Conservation (phyloP, 2,797 vertebrate species). For the Garrulus glandarius region DNA sequence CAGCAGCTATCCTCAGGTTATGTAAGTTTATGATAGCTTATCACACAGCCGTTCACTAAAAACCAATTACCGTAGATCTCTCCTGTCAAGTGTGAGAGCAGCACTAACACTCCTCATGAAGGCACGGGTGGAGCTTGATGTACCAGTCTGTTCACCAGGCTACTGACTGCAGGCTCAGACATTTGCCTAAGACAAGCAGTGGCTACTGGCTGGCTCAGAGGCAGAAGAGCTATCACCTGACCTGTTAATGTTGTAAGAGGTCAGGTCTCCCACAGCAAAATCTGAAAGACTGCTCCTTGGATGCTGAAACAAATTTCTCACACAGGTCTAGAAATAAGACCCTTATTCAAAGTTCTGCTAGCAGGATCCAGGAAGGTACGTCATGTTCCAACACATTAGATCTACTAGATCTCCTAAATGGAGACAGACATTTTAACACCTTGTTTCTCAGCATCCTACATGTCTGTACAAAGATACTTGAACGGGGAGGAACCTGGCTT, state of each 20-base stretch:
- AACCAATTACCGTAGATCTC: not conserved
- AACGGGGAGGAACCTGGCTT: not conserved
- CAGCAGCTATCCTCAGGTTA: not conserved
- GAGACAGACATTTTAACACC: not conserved
- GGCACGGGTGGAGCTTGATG: not conserved
- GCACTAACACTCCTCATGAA: not conserved
- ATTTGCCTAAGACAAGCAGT: not conserved
- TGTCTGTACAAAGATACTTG: not conserved
- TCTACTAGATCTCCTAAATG: not conserved
- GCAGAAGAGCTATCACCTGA: not conserved
- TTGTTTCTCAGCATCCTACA: not conserved
- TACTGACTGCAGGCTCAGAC: not conserved
- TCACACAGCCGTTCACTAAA: not conserved
- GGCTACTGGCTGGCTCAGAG: not conserved
- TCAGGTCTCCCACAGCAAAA: not conserved
- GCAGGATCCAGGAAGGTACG: not conserved
- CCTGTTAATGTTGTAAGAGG: not conserved
- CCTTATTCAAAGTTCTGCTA: not conserved
- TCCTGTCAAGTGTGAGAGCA: not conserved
- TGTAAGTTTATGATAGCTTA: not conserved
- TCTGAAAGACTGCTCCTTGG: not conserved
- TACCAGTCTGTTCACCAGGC: not conserved
- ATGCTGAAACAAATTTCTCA: not conserved
- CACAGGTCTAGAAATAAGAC: not conserved
- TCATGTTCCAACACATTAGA: not conserved